Evolutionary conservation across 2,888 invertebrate species (phyloP).

Genomic region (Drosophila fulvimacula): DNA sequence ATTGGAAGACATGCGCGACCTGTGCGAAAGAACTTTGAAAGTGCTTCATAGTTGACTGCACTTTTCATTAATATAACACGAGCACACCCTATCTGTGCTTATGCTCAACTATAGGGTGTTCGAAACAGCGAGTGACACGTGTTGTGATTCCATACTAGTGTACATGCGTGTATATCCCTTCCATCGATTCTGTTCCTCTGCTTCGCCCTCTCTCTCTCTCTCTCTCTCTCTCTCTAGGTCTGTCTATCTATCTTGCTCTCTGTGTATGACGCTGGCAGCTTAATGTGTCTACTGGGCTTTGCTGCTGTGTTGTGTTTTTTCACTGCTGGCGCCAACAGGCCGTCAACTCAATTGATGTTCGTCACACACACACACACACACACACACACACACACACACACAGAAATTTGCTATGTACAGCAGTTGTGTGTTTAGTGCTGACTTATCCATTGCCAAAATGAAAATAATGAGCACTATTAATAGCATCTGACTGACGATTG

Average conservation of each 20-base stretch:
- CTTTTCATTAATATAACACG: conserved; percentile 26
- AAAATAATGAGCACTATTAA: conserved; percentile 72
- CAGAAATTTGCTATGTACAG: neutral
- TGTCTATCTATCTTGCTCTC: neutral
- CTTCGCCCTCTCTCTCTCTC: neutral
- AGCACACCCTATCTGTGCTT: conserved; percentile 6
- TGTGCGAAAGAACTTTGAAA: conserved; percentile 11
- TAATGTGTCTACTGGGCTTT: conserved; percentile 46
- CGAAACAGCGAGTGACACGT: conserved; percentile 7
- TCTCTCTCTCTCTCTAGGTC: too few relatives aligned
- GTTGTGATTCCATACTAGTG: conserved; percentile 14
- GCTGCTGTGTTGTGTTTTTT: conserved; percentile 17
- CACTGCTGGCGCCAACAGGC: conserved; percentile 48
- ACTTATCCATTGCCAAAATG: conserved; percentile 60
- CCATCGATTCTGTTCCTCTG: too few relatives aligned
- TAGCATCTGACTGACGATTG: conserved; percentile 41
- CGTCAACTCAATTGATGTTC: conserved; percentile 49
- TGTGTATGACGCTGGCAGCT: conserved; percentile 38
- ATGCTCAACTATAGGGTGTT: conserved; percentile 1
- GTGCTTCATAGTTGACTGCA: conserved; percentile 31
- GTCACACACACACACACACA: conserved; percentile 23
- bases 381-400: neutral
- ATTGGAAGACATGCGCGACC: conserved; percentile 18
- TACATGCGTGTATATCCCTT: neutral
- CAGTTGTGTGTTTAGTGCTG: conserved; percentile 32